Conservation (phyloP, 92 coral and sea anemone genomes). For the Muricea muricata region DNA sequence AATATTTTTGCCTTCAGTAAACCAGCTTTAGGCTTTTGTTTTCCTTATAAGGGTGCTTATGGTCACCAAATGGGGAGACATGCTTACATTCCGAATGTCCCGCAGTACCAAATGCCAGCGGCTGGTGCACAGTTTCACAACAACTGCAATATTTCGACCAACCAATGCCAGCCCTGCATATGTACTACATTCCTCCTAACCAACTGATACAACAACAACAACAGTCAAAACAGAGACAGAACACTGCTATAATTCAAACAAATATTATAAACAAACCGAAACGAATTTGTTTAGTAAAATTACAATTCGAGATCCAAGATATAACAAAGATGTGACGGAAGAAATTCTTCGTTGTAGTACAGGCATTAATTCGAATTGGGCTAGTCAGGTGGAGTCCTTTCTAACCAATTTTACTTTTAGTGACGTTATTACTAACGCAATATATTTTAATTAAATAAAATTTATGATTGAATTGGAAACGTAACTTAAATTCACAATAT, state of each 20-base stretch:
- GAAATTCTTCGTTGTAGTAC: conserved; percentile 65
- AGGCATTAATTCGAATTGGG: conserved; percentile 66
- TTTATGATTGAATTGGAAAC: too few relatives aligned
- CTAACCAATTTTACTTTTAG: too few relatives aligned
- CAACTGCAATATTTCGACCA: conserved; percentile 53
- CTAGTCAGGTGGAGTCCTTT: conserved; percentile 58
- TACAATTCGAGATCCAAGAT: conserved; percentile 81
- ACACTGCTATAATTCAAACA: not conserved
- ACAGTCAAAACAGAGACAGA: conserved; percentile 35
- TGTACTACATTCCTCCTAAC: conserved; percentile 55
- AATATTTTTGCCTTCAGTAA: too few relatives aligned
- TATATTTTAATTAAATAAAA: too few relatives aligned
- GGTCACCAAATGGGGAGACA: not conserved
- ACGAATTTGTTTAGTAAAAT: conserved; percentile 61
- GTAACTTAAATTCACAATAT: too few relatives aligned
- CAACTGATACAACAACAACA: conserved; percentile 53
- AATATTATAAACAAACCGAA: conserved; percentile 14
- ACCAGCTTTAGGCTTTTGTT: not conserved
- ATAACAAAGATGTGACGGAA: conserved; percentile 85
- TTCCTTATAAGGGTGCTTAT: not conserved
- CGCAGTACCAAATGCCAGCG: conserved; percentile 42
- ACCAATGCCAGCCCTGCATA: conserved; percentile 35
- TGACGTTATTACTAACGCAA: too few relatives aligned
- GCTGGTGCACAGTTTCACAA: conserved; percentile 40
- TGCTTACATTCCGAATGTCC: not conserved